Conservation (phyloP, 2,113 vertebrate genomes). For the Sminthopsis crassicaudata region DNA sequence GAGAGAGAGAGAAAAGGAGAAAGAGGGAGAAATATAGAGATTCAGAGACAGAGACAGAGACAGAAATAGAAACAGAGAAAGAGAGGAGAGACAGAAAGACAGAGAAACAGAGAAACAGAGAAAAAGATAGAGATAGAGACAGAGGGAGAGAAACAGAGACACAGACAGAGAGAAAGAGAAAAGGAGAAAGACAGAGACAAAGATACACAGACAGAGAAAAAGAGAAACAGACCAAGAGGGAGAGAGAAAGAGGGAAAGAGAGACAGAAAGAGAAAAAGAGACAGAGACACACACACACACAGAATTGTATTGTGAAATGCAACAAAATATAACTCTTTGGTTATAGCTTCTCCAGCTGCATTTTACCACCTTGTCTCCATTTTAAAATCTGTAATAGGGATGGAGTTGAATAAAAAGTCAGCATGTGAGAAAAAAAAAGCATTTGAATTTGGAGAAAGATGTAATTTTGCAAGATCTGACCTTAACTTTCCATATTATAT, state of each 20-base stretch:
- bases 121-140: too few species aligned
- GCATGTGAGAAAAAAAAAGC: neutral
- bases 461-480: neutral
- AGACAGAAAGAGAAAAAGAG: neutral
- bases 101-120: too few species aligned
- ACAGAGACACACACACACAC: neutral
- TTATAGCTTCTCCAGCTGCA: neutral
- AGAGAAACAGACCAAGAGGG: too few species aligned
- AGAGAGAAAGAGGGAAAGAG: neutral
- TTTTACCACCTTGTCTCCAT: neutral
- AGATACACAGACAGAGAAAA: too few species aligned
- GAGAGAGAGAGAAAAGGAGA: too few species aligned
- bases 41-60: too few species aligned
- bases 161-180: too few species aligned
- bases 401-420: neutral
- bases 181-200: too few species aligned
- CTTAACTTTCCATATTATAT: neutral
- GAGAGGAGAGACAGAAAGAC: too few species aligned
- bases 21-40: too few species aligned
- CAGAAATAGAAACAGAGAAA: too few species aligned
- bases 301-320: constrained; percentile 14
- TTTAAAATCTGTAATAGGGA: neutral
- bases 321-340: neutral
- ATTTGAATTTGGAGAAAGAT: neutral
- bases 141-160: too few species aligned